These are phyloP conservation scores for Drosophila pandora DNA, from an alignment of 1,140 invertebrate genomes.

Conservation along the genomic window DNA sequence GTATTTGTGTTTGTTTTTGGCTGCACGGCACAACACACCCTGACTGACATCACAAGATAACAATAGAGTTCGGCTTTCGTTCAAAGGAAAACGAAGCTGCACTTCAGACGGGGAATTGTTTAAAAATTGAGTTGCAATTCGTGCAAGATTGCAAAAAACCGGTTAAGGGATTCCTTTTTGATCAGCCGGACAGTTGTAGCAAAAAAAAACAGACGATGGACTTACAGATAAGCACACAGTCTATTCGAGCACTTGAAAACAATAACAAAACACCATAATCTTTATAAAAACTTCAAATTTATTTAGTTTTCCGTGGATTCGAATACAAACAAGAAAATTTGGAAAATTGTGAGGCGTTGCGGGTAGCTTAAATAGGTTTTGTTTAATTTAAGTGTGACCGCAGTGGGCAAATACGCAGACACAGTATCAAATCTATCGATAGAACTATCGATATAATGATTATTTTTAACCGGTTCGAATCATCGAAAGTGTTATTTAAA, in stretches of 20 bases:
- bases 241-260: background rate
- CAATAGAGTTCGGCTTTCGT: conserved; percentile 2
- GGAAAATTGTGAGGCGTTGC: background rate
- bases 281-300: conserved; percentile 1
- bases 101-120: background rate
- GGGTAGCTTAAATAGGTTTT: conserved; percentile 1
- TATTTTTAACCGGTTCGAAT: too few relatives aligned
- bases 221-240: conserved; percentile 25
- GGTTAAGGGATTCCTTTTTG: conserved; percentile 13
- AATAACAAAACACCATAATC: conserved; percentile 9
- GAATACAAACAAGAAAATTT: background rate
- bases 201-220: conserved; percentile 1
- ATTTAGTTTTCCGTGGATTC: background rate
- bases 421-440: too few relatives aligned
- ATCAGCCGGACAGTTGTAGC: conserved; percentile 7
- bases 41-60: conserved; percentile 7
- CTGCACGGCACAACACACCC: conserved; percentile 3
- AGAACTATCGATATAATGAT: too few relatives aligned
- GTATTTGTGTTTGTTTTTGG: conserved; percentile 2
- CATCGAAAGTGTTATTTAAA: too few relatives aligned
- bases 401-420: background rate
- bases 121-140: conserved; percentile 5
- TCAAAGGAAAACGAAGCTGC: background rate
- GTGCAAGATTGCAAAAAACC: conserved; percentile 18
- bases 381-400: background rate